A percentile compares a stretch with the other conserved stretches of the same genome.
Conservation (phyloP, 2,888 invertebrate genomes). For the Sphaeridia pumilis region DNA sequence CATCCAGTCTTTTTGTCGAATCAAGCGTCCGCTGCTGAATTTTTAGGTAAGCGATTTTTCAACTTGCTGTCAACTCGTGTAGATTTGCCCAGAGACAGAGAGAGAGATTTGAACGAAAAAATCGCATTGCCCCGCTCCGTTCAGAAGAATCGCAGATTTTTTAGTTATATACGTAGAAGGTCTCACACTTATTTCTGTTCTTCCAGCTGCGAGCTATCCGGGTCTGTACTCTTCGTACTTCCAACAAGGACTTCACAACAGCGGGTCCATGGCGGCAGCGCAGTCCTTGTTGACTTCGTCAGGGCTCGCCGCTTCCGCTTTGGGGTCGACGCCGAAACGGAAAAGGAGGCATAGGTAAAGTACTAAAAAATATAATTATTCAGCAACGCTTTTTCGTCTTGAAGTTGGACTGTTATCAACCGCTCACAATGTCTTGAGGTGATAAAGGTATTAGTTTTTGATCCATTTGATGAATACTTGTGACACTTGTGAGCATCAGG, state of each 20-base stretch:
- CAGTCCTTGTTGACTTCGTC: conserved; percentile 29
- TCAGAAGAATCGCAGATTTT: no score
- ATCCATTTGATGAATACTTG: no score
- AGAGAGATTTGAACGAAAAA: no score
- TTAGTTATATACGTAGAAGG: no score
- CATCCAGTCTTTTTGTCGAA: conserved; percentile 34
- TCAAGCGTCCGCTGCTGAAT: conserved; percentile 33
- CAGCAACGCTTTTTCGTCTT: no score
- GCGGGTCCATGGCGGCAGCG: conserved; percentile 24
- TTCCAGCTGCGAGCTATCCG: conserved; percentile 54
- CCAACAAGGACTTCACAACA: conserved; percentile 41
- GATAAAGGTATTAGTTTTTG: no score
- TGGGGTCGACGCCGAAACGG: conserved; percentile 32
- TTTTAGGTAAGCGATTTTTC: conserved; percentile 32
- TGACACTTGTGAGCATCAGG: no score
- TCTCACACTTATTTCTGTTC: conserved; percentile 36
- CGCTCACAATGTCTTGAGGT: background rate
- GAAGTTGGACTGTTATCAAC: no score
- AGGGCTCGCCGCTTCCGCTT: conserved; percentile 19
- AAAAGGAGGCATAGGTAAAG: conserved; percentile 35
- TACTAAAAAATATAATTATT: no score
- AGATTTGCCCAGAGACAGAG: no score
- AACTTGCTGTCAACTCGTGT: no score
- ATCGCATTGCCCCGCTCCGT: no score
- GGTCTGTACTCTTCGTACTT: conserved; percentile 52